Evolutionary conservation across 2,888 invertebrate species (phyloP).

Genomic region (Oasisia sp.): DNA sequence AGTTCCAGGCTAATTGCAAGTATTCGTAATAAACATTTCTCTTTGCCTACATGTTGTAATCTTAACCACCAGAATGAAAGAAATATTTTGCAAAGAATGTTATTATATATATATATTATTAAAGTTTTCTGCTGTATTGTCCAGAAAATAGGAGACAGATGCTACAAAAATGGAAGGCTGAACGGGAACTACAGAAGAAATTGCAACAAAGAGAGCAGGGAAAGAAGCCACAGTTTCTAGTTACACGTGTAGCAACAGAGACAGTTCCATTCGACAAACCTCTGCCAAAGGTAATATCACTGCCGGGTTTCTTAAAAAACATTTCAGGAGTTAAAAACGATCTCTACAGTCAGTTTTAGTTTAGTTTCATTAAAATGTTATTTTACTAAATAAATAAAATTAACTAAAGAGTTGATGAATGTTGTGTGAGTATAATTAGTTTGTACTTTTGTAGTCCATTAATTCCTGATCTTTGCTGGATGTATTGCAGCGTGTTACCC

Average conservation of each 20-base stretch:
- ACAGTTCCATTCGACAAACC: neutral
- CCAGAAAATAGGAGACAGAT: slow-evolving; percentile 1
- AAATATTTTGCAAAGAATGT: neutral
- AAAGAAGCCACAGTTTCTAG: neutral
- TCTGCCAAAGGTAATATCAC: neutral
- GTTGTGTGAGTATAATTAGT: no score
- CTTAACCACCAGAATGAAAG: neutral
- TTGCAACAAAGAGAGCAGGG: slow-evolving; percentile 2
- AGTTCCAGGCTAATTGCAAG: neutral
- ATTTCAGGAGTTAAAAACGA: neutral
- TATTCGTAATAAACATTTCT: neutral
- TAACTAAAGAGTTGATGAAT: no score
- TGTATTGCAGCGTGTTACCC: neutral
- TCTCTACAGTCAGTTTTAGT: neutral
- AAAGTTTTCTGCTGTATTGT: neutral
- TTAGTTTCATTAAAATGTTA: no score
- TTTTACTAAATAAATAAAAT: no score
- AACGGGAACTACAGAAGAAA: neutral
- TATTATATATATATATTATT: no score
- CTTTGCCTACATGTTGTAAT: neutral
- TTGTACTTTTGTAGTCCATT: neutral
- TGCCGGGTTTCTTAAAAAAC: neutral
- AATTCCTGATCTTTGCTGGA: neutral
- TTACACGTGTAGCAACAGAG: neutral
- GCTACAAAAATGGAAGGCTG: neutral